A percentile compares a stretch with the other conserved stretches of the same genome.
Evolutionary conservation across 2,797 vertebrate species (phyloP).

Genomic region (Danio kyathit): DNA sequence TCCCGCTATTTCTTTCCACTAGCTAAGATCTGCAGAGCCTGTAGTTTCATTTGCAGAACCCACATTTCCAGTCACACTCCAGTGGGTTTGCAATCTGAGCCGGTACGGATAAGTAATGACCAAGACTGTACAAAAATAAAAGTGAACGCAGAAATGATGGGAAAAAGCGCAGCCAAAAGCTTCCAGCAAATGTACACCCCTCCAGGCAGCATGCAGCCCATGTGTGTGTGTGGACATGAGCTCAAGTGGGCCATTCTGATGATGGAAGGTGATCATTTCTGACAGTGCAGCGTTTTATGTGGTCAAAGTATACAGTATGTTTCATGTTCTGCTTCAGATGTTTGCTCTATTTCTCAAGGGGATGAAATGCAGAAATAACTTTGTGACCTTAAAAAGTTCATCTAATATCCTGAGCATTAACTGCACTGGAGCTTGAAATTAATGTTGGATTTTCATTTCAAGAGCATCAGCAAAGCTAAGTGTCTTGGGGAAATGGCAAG

Average conservation of each 20-base stretch:
- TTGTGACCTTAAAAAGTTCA: slow-evolving; percentile 52
- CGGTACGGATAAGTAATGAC: slow-evolving; percentile 51
- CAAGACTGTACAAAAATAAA: slow-evolving; percentile 26
- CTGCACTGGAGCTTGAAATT: slow-evolving; percentile 60
- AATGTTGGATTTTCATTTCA: slow-evolving; percentile 57
- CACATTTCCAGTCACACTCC: slow-evolving; percentile 43
- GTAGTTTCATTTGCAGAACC: slow-evolving; percentile 30
- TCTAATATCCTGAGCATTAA: slow-evolving; percentile 45
- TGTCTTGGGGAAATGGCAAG: slow-evolving; percentile 33
- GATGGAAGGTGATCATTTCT: slow-evolving; percentile 29
- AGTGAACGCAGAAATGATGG: slow-evolving; percentile 17
- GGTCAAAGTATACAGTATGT: slow-evolving; percentile 7
- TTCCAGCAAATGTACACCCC: slow-evolving; percentile 15
- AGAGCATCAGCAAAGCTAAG: slow-evolving; percentile 52
- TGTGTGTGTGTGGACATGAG: not conserved
- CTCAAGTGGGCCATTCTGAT: not conserved
- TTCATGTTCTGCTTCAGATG: slow-evolving; percentile 25
- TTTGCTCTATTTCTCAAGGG: slow-evolving; percentile 24
- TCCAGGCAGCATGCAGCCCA: not conserved
- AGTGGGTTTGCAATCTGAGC: slow-evolving; percentile 47
- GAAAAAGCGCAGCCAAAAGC: slow-evolving; percentile 16
- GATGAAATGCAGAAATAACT: slow-evolving; percentile 26
- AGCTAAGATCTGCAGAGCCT: not conserved
- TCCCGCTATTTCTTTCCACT: not conserved
- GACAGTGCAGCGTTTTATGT: not conserved